Evolutionary conservation across 2,888 invertebrate genomes (phyloP), one percentile per base, ranked within the genome.

Genomic region (Vannuccia rotundouncinata): DNA sequence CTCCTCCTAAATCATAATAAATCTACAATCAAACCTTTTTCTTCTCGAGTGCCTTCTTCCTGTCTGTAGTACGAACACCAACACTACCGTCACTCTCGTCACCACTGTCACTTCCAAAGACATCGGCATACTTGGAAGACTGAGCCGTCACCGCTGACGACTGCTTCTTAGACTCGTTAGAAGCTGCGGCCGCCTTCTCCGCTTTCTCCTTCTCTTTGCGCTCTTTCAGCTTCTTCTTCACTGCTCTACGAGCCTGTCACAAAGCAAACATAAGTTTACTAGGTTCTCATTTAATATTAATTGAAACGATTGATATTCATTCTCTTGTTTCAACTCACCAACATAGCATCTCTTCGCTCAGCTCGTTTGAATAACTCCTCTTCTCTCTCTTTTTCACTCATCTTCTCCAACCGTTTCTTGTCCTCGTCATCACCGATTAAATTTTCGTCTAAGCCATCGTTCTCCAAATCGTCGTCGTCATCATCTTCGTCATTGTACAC

Each of bases 371-470:
- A 99, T 84, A 99, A 93, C 89, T 97, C 97, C 80, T 95, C 95
- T 89, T 99, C 98, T 73, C 98, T 90, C 86, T 98, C 97, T 85
- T 95, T 95, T 87, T 98, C 98, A 0, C 96, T 96, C 91, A 98
- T 92, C 82, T 93, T 92, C 13, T 94, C 95, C 74, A 98, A 89
- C 0, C 94, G 90, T 0, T 93, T 93, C 84, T 94, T 92, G 89
- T 98, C 98, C 83, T 95, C 96, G 82, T 94, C 95, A 88, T 97
- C 96, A 0, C 96, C 96, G 93, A 97, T 96, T 30, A 97, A 91
- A 86, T 97, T 94, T 83, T 97, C 96, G 87, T 96, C 97, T 84
- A 94, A 95, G 82, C 97, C 97, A 89, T 98, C 97, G 86, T 95
- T n/a, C n/a, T n/a, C n/a, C n/a, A n/a, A n/a, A n/a, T n/a, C 93